Percentiles rank a stretch among this genome's conserved stretches.
Conservation (phyloP, 2,888 invertebrate species). For the Girardia tigrina region DNA sequence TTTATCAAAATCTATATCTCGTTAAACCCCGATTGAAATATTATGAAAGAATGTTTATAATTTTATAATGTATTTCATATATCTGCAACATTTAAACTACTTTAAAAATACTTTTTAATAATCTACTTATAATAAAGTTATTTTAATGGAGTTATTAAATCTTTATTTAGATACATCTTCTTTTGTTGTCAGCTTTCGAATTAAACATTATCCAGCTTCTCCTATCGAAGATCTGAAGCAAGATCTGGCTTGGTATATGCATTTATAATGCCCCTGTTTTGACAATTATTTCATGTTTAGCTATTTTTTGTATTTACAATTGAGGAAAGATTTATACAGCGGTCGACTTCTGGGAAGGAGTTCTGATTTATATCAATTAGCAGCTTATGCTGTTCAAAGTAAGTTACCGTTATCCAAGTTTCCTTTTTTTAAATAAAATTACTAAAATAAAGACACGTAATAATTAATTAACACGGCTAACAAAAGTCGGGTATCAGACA, state of each 20-base stretch:
- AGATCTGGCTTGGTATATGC: conserved; percentile 64
- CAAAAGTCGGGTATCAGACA: too few relatives aligned
- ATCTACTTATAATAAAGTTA: too few relatives aligned
- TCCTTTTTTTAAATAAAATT: too few relatives aligned
- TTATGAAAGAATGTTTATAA: too few relatives aligned
- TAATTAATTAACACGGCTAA: too few relatives aligned
- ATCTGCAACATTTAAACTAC: too few relatives aligned
- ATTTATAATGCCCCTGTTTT: not conserved
- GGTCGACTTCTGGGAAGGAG: conserved; percentile 71
- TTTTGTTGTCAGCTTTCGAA: conserved; percentile 80
- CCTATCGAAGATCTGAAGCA: conserved; percentile 72
- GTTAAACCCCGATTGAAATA: too few relatives aligned
- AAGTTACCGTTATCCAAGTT: conserved; percentile 45
- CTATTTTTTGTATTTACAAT: conserved; percentile 80
- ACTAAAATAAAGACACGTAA: too few relatives aligned
- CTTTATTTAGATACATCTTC: conserved; percentile 67
- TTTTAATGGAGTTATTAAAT: too few relatives aligned
- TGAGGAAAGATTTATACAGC: conserved; percentile 81
- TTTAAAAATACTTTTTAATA: too few relatives aligned
- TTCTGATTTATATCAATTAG: conserved; percentile 63
- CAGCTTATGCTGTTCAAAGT: conserved; percentile 84
- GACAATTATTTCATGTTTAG: conserved; percentile 42
- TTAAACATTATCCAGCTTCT: conserved; percentile 92
- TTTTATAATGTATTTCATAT: too few relatives aligned
- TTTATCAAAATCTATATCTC: too few relatives aligned